Evolutionary conservation across 2,113 vertebrate species (phyloP).

Genomic region (Thinocorus orbignyianus): DNA sequence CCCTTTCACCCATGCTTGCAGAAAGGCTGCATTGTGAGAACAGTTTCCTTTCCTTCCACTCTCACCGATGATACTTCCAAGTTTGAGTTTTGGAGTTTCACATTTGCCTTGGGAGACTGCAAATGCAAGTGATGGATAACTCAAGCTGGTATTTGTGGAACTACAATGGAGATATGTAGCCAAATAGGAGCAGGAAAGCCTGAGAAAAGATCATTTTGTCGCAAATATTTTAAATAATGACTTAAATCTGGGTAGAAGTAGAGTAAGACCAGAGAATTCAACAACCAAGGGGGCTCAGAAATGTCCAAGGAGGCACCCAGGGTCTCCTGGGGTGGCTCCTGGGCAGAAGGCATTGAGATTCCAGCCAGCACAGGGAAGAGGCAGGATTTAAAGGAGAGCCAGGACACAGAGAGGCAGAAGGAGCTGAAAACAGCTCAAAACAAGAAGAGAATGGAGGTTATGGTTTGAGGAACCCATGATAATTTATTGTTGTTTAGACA

Average conservation of each 20-base stretch:
- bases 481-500: background rate
- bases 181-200: background rate
- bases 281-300: background rate
- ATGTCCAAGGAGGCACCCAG: background rate
- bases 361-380: background rate
- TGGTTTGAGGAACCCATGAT: background rate
- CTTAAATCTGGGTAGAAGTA: background rate
- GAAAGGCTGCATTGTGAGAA: background rate
- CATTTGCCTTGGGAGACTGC: too few species aligned
- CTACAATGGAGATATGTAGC: background rate
- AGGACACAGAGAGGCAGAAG: background rate
- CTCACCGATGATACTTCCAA: background rate
- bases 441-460: background rate
- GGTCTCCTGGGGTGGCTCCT: background rate
- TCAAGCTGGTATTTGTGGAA: background rate
- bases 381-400: background rate
- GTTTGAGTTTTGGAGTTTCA: background rate
- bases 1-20: background rate
- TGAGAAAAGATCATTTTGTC: background rate
- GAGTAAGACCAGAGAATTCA: background rate
- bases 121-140: background rate
- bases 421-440: background rate
- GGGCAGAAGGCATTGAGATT: background rate
- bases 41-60: background rate
- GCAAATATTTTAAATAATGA: background rate